A percentile compares a stretch with the other conserved stretches of the same genome.
Evolutionary conservation across 1,140 invertebrate species (phyloP).

Genomic region (Augochlora pura): DNA sequence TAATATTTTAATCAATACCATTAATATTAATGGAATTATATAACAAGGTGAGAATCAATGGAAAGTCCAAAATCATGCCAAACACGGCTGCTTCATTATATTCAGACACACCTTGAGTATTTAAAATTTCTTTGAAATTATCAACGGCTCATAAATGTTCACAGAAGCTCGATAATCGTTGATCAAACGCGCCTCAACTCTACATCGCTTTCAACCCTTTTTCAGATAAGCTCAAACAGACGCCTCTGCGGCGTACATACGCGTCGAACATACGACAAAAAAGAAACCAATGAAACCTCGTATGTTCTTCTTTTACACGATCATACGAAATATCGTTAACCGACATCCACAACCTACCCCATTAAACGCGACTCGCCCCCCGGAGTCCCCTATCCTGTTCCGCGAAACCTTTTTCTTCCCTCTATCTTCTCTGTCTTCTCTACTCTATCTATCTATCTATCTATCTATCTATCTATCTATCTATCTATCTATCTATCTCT

Average conservation of each 20-base stretch:
- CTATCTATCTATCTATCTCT: conserved; percentile 25
- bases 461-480: conserved; percentile 33
- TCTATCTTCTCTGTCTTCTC: conserved; percentile 53
- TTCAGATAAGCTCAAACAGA: conserved; percentile 58
- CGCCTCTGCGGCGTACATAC: conserved; percentile 52
- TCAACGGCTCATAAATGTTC: no score
- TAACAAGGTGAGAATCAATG: no score
- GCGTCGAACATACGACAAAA: conserved; percentile 48
- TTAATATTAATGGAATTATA: no score
- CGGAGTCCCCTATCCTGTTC: conserved; percentile 10
- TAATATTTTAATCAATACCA: no score
- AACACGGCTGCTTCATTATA: no score
- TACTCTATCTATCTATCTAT: conserved; percentile 55
- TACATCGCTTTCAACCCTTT: conserved; percentile 60
- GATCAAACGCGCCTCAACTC: conserved; percentile 50
- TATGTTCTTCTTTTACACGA: conserved; percentile 58
- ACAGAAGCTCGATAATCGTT: conserved; percentile 45
- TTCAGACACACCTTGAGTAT: no score
- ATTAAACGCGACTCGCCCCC: conserved; percentile 9
- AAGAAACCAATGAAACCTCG: conserved; percentile 32
- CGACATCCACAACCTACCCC: conserved; percentile 13
- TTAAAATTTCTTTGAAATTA: no score
- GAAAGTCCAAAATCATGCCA: no score
- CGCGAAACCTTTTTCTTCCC: conserved; percentile 32
- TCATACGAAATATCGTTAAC: conserved; percentile 60